These are phyloP conservation scores for Pseudotriccus pelzelni DNA, from an alignment of 2,797 vertebrate species.

Conservation along the genomic window DNA sequence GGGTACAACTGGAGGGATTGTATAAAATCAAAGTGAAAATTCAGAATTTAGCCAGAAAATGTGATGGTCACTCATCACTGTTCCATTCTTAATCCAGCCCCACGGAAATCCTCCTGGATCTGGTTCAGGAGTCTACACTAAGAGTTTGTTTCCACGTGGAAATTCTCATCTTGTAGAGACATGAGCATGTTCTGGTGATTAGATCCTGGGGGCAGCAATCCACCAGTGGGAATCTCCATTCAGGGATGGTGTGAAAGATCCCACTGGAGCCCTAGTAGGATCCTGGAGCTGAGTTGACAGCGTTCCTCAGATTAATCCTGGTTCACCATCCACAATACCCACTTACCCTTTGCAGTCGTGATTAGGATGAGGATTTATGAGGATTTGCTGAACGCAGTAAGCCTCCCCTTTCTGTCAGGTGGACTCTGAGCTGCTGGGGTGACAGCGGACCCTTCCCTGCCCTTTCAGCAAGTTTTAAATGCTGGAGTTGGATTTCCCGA, in stretches of 20 bases:
- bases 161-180: not conserved
- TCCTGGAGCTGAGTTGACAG: not conserved
- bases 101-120: not conserved
- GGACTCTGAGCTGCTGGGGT: not conserved
- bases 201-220: not conserved
- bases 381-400: not conserved
- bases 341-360: not conserved
- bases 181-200: not conserved
- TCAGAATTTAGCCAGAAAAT: not conserved
- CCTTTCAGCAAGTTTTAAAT: not conserved
- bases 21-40: not conserved
- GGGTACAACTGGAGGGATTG: not conserved
- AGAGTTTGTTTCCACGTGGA: not conserved
- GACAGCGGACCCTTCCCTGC: not conserved
- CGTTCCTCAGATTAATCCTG: not conserved
- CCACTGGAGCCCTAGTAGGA: not conserved
- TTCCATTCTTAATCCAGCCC: not conserved
- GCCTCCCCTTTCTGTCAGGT: not conserved
- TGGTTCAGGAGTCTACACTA: not conserved
- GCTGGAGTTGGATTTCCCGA: not conserved
- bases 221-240: fast-evolving
- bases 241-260: not conserved
- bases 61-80: fast-evolving
- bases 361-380: not conserved
- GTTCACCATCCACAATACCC: not conserved